Percentiles rank a stretch among this genome's conserved stretches.
phyloP scores from a whole-genome alignment of 2,797 vertebrate genomes.

The Enteromius trimaculatus region DNA sequence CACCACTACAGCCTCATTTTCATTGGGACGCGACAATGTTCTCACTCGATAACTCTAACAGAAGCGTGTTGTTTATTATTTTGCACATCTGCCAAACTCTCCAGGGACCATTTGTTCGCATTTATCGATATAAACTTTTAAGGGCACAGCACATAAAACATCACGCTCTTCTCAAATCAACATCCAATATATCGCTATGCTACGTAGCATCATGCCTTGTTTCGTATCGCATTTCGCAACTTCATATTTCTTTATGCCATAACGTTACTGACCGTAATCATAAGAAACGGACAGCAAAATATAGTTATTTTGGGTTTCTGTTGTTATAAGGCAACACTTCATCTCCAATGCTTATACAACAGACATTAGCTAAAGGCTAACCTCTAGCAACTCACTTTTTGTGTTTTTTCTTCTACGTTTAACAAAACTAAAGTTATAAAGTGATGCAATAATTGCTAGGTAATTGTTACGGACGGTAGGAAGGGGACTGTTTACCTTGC shows the following conservation, averaged over 20 bases:
- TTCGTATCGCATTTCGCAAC: neutral
- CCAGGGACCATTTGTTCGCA: too few species aligned
- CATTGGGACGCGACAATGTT: neutral
- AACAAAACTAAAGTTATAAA: constrained; percentile 38
- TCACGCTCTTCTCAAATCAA: neutral
- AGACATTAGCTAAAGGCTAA: constrained; percentile 38
- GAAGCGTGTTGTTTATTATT: neutral
- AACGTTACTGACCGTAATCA: too few species aligned
- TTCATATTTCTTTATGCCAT: neutral
- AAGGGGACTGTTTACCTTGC: constrained; percentile 73
- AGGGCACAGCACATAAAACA: neutral
- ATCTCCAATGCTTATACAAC: neutral
- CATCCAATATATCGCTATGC: constrained; percentile 13
- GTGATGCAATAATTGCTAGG: constrained; percentile 34
- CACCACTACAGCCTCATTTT: neutral
- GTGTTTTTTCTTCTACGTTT: constrained; percentile 39
- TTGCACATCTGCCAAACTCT: neutral
- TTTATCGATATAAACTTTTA: neutral
- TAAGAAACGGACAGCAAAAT: neutral
- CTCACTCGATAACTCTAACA: neutral
- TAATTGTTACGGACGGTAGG: constrained; percentile 49
- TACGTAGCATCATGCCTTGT: constrained; percentile 2
- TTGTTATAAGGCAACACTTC: neutral
- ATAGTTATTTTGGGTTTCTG: neutral
- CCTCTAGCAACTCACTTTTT: constrained; percentile 13